A percentile compares a stretch with the other conserved stretches of the same genome.
These are phyloP conservation scores for Alfaro cultratus DNA, from an alignment of 2,797 vertebrate species.

Conservation along the genomic window DNA sequence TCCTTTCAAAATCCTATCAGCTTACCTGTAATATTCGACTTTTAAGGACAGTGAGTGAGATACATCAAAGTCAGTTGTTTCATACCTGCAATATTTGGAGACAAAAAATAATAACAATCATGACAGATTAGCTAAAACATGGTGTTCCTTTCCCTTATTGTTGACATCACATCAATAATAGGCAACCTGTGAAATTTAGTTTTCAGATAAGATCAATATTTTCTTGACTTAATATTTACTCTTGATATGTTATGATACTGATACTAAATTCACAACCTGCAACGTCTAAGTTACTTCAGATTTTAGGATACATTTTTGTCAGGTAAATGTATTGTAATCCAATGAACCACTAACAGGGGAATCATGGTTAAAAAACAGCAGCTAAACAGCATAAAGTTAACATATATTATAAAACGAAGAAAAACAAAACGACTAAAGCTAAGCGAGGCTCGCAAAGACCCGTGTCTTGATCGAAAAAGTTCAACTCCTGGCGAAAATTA, in stretches of 20 bases:
- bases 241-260: not conserved
- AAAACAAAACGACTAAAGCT: not conserved
- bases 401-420: not conserved
- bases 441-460: not conserved
- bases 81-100: slow-evolving; percentile 5
- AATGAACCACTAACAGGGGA: not conserved
- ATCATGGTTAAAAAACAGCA: not conserved
- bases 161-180: not conserved
- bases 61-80: slow-evolving; percentile 16
- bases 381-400: not conserved
- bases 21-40: slow-evolving; percentile 54
- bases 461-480: not conserved
- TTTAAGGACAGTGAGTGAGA: slow-evolving; percentile 9
- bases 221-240: not conserved
- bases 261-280: not conserved
- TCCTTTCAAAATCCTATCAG: not conserved
- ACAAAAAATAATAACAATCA: not conserved
- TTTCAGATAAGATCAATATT: not conserved
- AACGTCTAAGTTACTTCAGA: not conserved
- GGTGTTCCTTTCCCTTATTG: not conserved
- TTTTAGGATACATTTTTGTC: not conserved
- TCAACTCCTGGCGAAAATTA: not conserved
- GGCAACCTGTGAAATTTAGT: not conserved
- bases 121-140: not conserved
- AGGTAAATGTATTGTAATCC: too few relatives aligned